Conservation (phyloP, 2,797 vertebrate genomes). For the Okamejei kenojei region DNA sequence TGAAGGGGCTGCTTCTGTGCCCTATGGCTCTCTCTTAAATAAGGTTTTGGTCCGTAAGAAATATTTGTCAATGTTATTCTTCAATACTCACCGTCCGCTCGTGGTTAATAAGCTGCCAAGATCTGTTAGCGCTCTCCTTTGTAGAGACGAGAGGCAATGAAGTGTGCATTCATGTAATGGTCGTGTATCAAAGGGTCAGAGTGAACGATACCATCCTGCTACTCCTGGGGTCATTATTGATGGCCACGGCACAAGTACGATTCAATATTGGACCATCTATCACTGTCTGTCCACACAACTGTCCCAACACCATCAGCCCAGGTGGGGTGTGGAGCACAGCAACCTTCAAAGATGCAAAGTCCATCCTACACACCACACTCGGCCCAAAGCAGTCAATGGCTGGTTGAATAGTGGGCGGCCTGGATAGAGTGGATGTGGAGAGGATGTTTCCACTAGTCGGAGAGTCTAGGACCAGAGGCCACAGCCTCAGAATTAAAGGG, state of each 20-base stretch:
- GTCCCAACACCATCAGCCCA: background rate
- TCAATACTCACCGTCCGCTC: background rate
- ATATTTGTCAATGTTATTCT: background rate
- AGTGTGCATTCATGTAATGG: background rate
- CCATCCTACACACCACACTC: background rate
- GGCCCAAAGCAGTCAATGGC: too few relatives aligned
- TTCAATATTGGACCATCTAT: constrained; percentile 57
- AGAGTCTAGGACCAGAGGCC: too few relatives aligned
- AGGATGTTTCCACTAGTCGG: too few relatives aligned
- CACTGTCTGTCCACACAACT: background rate
- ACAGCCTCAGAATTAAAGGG: too few relatives aligned
- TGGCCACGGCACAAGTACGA: constrained; percentile 45
- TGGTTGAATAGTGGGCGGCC: too few relatives aligned
- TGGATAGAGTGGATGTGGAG: too few relatives aligned
- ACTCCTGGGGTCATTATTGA: constrained; percentile 58
- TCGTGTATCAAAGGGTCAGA: constrained; percentile 5
- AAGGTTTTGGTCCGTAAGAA: background rate
- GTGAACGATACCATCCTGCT: constrained; percentile 47
- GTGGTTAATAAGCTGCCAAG: constrained; percentile 4
- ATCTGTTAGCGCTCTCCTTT: constrained; percentile 19
- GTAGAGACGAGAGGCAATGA: constrained; percentile 41
- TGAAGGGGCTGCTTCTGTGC: too few relatives aligned
- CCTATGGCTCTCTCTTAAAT: background rate
- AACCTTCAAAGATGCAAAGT: background rate
- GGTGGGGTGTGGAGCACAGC: background rate